A percentile compares a stretch with the other conserved stretches of the same genome.
Evolutionary conservation across 2,797 vertebrate species (phyloP).

Genomic region (Sylvilagus floridanus): DNA sequence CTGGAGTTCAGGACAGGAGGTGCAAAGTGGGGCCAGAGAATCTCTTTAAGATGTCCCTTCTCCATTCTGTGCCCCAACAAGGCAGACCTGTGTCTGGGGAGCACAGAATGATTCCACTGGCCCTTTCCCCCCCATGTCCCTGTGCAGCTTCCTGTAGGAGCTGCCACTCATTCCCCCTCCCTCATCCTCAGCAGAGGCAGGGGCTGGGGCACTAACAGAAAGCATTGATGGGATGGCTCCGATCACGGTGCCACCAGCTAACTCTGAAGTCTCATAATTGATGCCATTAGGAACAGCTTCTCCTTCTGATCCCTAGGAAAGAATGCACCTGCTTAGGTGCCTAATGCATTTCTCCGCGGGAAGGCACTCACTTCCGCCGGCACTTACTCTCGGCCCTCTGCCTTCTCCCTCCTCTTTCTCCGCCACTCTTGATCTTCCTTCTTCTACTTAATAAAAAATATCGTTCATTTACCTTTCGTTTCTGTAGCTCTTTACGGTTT

Average conservation of each 20-base stretch:
- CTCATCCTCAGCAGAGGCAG: neutral
- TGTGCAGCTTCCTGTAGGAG: too few relatives aligned
- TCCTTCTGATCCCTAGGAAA: slow-evolving; percentile 58
- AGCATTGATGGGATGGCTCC: neutral
- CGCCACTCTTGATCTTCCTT: slow-evolving; percentile 66
- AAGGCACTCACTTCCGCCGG: slow-evolving; percentile 43
- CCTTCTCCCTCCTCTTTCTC: slow-evolving; percentile 44
- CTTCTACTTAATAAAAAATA: slow-evolving; percentile 53
- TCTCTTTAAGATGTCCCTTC: neutral
- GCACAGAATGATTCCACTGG: neutral
- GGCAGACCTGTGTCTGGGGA: neutral
- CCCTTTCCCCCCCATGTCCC: neutral
- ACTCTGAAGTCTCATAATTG: slow-evolving; percentile 65
- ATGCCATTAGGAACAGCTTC: slow-evolving; percentile 61
- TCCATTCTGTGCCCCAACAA: too few relatives aligned
- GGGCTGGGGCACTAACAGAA: neutral
- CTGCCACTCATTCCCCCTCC: neutral
- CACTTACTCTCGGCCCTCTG: slow-evolving; percentile 22
- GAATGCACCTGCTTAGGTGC: slow-evolving; percentile 24
- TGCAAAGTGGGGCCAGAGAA: neutral
- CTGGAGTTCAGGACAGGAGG: neutral
- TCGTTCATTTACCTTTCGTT: slow-evolving; percentile 56
- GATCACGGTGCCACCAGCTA: slow-evolving; percentile 31
- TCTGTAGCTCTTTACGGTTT: slow-evolving; percentile 32
- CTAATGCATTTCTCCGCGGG: slow-evolving; percentile 68